Evolutionary conservation across 2,888 invertebrate genomes (phyloP), one percentile per base, ranked within the genome.

Genomic region (Leucophenga montana): DNA sequence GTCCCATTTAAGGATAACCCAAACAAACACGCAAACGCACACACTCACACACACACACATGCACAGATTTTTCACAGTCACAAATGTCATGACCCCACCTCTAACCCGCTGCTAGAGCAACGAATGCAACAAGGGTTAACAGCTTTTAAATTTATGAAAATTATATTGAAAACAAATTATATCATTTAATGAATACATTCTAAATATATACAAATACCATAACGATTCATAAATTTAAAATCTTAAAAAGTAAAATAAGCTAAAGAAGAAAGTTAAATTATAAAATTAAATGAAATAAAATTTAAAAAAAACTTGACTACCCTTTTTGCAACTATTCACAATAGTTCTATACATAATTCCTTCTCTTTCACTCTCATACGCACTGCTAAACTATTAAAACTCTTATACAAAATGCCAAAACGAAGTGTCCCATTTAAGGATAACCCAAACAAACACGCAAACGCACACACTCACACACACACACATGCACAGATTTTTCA

Each of bases 91-190:
- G 79, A 80, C n/a, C 79, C 85, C 80, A 85, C 84, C 85, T 85
- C 84, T 85, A 82, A 85, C 85, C 84, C 74, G 59, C 53, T 64
- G 70, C 71, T 75, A 73, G 70, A 62, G 76, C 78, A 75, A 79
- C n/a, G 20, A 73, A 33, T 33, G 72, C 68, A 76, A 72, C 79
- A 83, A 78, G 85, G 86, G 86, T 86, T 87, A 86, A 85, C 77
- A 77, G 79, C 78, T 71, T 77, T 70, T 20, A 54, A 77, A 74
- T 78, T 76, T 78, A 78, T 74, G 74, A 76, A 78, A 78, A 76
- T 77, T 77, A 69, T 66, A 64, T 66, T 39, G 66, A 56, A 61
- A 20, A 56, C 68, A 70, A 66, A 77, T 71, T 70, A 73, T 57
- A 27, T 57, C 48, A 69, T 67, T 67, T 8, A 27, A 27, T 3